Evolutionary conservation across 2,113 vertebrate genomes (phyloP).

Genomic region (Lagopus muta): DNA sequence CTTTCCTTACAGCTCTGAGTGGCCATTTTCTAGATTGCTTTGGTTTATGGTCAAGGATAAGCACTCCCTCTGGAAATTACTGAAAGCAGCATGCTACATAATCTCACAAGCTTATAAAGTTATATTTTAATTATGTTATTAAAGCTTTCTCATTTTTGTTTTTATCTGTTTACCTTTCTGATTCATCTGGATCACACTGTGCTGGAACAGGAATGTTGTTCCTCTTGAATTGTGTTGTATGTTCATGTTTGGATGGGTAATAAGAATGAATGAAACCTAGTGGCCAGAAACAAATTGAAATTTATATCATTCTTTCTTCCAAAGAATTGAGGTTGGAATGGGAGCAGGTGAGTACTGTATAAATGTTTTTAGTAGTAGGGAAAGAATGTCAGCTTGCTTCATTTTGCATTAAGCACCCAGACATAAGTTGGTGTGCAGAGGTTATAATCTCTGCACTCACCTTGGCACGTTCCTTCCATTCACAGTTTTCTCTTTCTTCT

Average conservation of each 20-base stretch:
- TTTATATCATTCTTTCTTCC: background rate
- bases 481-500: background rate
- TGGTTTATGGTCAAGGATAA: conserved; percentile 29
- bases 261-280: background rate
- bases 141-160: conserved; percentile 1
- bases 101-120: conserved; percentile 28
- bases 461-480: background rate
- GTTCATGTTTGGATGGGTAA: background rate
- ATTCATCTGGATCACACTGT: conserved; percentile 35
- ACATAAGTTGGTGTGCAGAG: background rate
- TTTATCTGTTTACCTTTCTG: conserved; percentile 16
- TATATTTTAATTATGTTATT: conserved; percentile 59
- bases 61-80: conserved; percentile 66
- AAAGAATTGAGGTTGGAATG: background rate
- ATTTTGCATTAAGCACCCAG: background rate
- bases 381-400: background rate
- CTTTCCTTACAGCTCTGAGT: conserved; percentile 10
- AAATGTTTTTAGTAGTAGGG: background rate
- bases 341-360: background rate
- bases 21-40: conserved; percentile 47
- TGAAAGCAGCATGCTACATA: conserved; percentile 33
- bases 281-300: background rate
- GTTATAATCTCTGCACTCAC: background rate
- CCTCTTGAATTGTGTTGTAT: background rate
- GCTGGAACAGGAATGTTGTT: background rate